Evolutionary conservation across 2,113 vertebrate genomes (phyloP).

Genomic region (Xenopus borealis): DNA sequence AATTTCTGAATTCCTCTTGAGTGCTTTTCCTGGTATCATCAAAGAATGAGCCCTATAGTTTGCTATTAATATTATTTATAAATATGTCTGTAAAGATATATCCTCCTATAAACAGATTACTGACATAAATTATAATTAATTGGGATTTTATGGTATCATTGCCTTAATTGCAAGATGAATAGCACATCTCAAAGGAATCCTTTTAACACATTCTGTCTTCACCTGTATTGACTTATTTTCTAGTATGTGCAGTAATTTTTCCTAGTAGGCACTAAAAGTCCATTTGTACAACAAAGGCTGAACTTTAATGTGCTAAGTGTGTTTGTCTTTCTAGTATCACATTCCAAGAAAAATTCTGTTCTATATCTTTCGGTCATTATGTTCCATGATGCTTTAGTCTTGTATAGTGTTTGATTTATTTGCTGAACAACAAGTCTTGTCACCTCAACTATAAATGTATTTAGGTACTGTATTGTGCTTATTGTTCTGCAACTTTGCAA

Average conservation of each 20-base stretch:
- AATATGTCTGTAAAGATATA: too few species aligned
- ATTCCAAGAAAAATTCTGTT: not conserved
- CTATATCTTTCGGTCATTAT: not conserved
- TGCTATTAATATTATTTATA: too few species aligned
- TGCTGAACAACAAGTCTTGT: slow-evolving; percentile 1
- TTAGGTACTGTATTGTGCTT: slow-evolving; percentile 22
- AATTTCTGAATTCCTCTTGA: too few species aligned
- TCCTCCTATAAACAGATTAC: too few species aligned
- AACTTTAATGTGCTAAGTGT: not conserved
- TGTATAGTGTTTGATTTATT: slow-evolving; percentile 1
- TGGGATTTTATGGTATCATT: too few species aligned
- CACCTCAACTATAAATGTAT: slow-evolving; percentile 10
- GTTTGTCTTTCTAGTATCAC: not conserved
- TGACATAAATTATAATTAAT: too few species aligned
- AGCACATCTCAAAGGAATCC: too few species aligned
- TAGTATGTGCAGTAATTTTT: not conserved
- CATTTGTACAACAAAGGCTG: not conserved
- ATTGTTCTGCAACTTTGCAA: slow-evolving; percentile 14
- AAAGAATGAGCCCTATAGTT: too few species aligned
- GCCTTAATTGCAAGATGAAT: too few species aligned
- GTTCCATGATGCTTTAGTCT: not conserved
- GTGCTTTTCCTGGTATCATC: too few species aligned
- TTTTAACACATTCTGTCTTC: not conserved
- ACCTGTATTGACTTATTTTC: not conserved
- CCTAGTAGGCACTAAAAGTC: not conserved